Base-by-base conservation (phyloP, 2,797 vertebrate genomes). In the Ptychobarbus kaznakovi region DNA sequence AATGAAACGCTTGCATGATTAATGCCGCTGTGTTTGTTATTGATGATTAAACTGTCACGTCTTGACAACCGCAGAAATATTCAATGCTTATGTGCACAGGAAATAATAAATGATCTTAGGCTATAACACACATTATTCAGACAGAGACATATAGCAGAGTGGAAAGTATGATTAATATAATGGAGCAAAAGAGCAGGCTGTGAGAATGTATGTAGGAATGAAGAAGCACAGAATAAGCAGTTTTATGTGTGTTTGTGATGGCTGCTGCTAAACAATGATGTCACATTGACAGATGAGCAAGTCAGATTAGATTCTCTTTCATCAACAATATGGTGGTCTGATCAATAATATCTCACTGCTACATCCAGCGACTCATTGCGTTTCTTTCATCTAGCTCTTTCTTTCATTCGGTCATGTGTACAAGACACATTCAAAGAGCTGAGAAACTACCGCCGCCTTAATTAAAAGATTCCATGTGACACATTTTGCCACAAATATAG, bases 281-380 rank as follows among this genome's bases (percentile, higher is more conserved):
- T 94, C 93, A 94, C 92, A 88, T 93, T 95, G 95, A 95, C 93
- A 93, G 94, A 95, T 89, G 93, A 94, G 93, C 88, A 91, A 90
- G 93, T 93, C 92, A 92, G 93, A 96, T 95, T 94, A 95, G 94
- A 95, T 93, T 94, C 92, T 90, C 92, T 94, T 72, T 80, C 93
- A 95, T 95, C 93, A 94, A 95, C 95, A 95, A 94, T 88, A 81
- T 85, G 90, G 91, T 92, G 78, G 89, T 90, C 90, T 86, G 93
- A 95, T 95, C 95, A 94, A 95, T 95, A 95, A 91, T 88, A 89
- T 89, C 92, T 83, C 82, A 88, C 91, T 92, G 80, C 90, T 90
- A 90, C 88, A 87, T 93, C 90, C 92, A 92, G 94, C 93, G 91
- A 88, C 68, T 89, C 87, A 91, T 94, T 94, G 90, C 86, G 46